Percentiles rank a stretch among this genome's conserved stretches.
These are phyloP conservation scores for Ceratoteleas bidentatus DNA, from an alignment of 1,140 invertebrate genomes.

Conservation along the genomic window DNA sequence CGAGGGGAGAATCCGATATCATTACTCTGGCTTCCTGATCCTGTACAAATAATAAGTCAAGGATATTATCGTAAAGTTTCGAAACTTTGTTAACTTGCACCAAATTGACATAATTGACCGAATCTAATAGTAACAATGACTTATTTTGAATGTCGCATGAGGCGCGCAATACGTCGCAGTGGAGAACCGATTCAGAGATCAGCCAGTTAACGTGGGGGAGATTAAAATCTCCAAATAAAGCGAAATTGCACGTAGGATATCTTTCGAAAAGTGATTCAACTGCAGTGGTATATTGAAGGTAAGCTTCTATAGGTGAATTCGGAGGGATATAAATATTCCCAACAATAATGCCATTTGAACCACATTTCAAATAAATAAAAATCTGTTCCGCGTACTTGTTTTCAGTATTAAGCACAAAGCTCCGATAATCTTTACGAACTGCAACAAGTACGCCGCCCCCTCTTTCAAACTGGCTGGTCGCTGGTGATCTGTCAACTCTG, in stretches of 20 bases:
- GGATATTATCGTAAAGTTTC: neutral
- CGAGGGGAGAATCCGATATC: neutral
- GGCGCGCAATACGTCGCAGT: too few species aligned
- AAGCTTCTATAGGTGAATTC: neutral
- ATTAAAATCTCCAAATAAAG: constrained; percentile 1
- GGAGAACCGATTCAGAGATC: neutral
- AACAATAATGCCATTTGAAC: neutral
- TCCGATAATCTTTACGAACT: neutral
- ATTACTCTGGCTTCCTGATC: neutral
- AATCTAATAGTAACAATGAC: too few species aligned
- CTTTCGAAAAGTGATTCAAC: neutral
- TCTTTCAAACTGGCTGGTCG: neutral
- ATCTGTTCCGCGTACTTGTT: neutral
- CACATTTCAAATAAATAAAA: neutral
- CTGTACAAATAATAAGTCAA: neutral
- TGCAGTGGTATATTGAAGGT: neutral
- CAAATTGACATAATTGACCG: neutral
- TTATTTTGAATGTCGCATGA: neutral
- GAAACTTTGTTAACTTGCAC: neutral
- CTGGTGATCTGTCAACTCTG: neutral
- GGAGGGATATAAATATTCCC: neutral
- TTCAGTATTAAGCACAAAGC: neutral
- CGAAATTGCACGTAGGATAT: neutral
- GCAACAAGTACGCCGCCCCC: constrained; percentile 5
- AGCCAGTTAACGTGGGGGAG: neutral